Evolutionary conservation across 2,113 vertebrate genomes (phyloP), one percentile per base, ranked within the genome.

Genomic region (Sterrhoptilus dennistouni): DNA sequence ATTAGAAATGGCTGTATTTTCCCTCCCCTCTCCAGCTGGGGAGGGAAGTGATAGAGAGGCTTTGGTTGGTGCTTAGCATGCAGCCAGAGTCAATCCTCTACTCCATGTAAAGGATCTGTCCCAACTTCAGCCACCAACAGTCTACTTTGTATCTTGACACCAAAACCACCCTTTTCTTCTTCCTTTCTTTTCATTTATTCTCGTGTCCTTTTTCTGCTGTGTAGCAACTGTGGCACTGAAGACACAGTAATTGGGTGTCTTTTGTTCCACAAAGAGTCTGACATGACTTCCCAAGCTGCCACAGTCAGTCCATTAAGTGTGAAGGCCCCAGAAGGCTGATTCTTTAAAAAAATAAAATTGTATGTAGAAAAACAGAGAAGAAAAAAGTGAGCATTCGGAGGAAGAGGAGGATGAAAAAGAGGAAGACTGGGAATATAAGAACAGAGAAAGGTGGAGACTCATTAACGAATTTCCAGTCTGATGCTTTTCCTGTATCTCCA

Each of bases 211-310:
- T 82, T 49, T 40, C 21, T 24, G 59, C 49, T 36, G 9, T 56
- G 59, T 56, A 59, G 28, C 42, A 82, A n/a, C 45, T 38, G 29
- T 3, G 10, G 19, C n/a, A 23, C 31, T 14, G 27, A 92, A 70
- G 66, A 90, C 28, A 85, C 42, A 61, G 52, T 93, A 93, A 95
- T 15, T 80, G 65, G 9, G 18, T 31, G 56, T 63, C 59, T 83
- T 95, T 93, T 96, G 63, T 91, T 96, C 60, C 60, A 81, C 72
- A 60, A 35, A 80, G 75, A 60, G 45, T 68, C 76, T 89, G 71
- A 81, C 23, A 60, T 35, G 7, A 9, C 24, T 77, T 91, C 40
- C 71, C 31, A 5, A 42, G 49, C 45, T 87, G 50, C 40, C 75
- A 95, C 42, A 95, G 50, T 35, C 33, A 59, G 65, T 85, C 82